Conservation (phyloP, 2,797 vertebrate species). For the Jordanella pulchra region DNA sequence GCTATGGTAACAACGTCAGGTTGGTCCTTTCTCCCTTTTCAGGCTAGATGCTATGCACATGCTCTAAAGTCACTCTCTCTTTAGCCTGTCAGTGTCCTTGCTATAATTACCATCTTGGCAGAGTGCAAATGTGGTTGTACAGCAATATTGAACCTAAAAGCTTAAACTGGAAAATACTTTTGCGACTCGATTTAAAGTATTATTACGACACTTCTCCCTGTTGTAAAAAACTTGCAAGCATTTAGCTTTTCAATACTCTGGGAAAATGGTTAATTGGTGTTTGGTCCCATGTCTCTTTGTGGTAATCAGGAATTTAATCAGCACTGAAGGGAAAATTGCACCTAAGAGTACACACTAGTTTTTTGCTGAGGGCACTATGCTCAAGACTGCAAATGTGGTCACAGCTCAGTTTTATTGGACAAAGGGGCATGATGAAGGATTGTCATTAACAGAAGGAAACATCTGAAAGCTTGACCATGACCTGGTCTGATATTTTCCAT, state of each 20-base stretch:
- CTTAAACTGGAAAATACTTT: background rate
- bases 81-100: constrained; percentile 39
- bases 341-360: background rate
- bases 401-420: background rate
- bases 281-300: constrained; percentile 2
- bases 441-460: background rate
- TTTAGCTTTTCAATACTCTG: background rate
- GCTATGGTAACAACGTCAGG: constrained; percentile 82
- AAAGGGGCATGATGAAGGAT: background rate
- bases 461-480: too few species aligned
- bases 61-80: constrained; percentile 57
- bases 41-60: constrained; percentile 66
- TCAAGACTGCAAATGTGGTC: background rate
- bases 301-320: constrained; percentile 4
- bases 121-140: constrained; percentile 1
- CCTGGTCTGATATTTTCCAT: too few species aligned
- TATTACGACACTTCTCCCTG: too few species aligned
- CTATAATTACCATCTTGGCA: constrained; percentile 33
- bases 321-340: background rate
- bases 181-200: background rate
- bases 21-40: constrained; percentile 72
- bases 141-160: background rate
- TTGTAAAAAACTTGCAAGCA: background rate
- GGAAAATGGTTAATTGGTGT: constrained; percentile 3
- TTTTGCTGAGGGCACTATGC: background rate